Conservation (phyloP, 2,113 vertebrate species). For the Grammomys surdaster region DNA sequence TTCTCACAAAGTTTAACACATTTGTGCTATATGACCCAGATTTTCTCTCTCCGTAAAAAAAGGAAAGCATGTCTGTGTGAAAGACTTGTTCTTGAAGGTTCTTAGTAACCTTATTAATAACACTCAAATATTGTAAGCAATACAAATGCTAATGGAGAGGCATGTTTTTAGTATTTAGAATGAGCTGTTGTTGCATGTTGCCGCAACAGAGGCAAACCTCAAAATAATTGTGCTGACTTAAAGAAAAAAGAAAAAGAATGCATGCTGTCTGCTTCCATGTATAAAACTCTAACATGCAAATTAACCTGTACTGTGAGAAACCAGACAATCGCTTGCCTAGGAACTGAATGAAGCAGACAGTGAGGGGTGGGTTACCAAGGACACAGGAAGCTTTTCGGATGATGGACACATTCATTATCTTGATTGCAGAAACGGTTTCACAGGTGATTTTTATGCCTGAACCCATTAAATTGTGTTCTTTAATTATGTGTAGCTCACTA, state of each 20-base stretch:
- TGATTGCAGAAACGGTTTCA: not conserved
- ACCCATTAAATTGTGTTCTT: slow-evolving; percentile 23
- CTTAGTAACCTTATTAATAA: not conserved
- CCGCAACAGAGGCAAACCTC: slow-evolving; percentile 5
- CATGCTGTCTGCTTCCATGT: slow-evolving; percentile 42
- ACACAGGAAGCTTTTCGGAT: not conserved
- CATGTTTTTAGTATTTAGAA: not conserved
- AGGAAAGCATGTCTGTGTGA: not conserved
- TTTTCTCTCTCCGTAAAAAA: not conserved
- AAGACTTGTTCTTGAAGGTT: not conserved
- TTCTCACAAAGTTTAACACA: not conserved
- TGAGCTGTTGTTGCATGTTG: not conserved
- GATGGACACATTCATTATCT: slow-evolving; percentile 16
- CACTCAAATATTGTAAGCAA: not conserved
- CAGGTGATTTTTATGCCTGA: not conserved
- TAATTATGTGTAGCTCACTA: not conserved
- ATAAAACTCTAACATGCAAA: slow-evolving; percentile 63
- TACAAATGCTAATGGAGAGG: not conserved
- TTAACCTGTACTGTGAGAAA: slow-evolving; percentile 54
- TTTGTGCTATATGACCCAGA: not conserved
- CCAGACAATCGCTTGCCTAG: slow-evolving; percentile 58
- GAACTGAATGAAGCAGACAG: not conserved
- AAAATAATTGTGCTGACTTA: slow-evolving; percentile 52
- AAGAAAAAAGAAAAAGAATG: slow-evolving; percentile 12
- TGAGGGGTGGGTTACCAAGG: not conserved